Evolutionary conservation across 2,888 invertebrate species (phyloP), one percentile per base, ranked within the genome.

Genomic region (Cheilosia soror): DNA sequence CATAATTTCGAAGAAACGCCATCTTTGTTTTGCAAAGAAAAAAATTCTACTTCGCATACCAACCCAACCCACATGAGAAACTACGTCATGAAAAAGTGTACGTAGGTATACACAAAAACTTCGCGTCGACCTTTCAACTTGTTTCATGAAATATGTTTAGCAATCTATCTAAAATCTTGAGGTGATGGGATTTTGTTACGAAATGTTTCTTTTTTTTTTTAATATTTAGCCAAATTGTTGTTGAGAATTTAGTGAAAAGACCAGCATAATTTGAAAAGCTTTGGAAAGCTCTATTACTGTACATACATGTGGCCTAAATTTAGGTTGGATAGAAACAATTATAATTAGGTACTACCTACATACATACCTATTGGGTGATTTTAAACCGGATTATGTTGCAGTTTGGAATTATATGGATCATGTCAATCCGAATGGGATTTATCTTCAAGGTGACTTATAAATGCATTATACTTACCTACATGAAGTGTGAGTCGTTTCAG

Each of bases 241-340:
- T 47, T 47, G 47, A 47, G 47, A 15, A 47, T 47, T 7, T 47
- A 20, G 6, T 47, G 7, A 9, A 47, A n/a, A 25, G 11, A 40
- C 37, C 29, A 47, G 15, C 44, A 20, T 20, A 20, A 7, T 47
- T 47, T 47, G 3, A 62, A 73, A 73, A 73, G 73, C 73, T 73
- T 57, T 47, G 13, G 20, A 49, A 57, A 69, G 69, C 69, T 69
- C 15, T 47, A 7, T 20, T 20, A 13, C 5, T 37, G 31, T 53
- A 37, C 13, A 51, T 51, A 44, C 6, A 11, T 29, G 49, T 57
- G 31, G 55, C 47, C 73, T 63, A 73, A 63, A 73, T 73, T 72
- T 73, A 73, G 63, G 63, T 55, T 29, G 31, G 2, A 44, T 9
- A 20, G 15, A 55, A 53, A 33, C 29, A 7, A 44, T 6, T 37